These are phyloP conservation scores for Macroramphosus scolopax DNA, from an alignment of 2,797 vertebrate species.

Conservation along the genomic window DNA sequence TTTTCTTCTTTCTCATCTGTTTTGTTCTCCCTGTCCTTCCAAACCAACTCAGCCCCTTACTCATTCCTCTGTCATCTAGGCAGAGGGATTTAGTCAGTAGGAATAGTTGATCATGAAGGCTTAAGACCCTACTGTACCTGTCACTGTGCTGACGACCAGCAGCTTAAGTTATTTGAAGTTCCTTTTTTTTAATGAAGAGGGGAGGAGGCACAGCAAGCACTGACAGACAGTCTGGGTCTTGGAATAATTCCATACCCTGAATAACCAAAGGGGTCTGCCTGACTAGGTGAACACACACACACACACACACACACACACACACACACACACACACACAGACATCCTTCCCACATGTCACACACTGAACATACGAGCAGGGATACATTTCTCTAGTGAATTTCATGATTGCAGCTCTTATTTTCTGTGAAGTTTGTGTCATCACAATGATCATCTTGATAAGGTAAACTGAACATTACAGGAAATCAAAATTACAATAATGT, in stretches of 20 bases:
- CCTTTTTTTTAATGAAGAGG: conserved; percentile 65
- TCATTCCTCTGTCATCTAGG: conserved; percentile 44
- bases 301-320: conserved; percentile 5
- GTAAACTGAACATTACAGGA: too few species aligned
- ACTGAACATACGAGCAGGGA: conserved; percentile 52
- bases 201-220: conserved; percentile 52
- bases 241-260: conserved; percentile 77
- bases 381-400: too few species aligned
- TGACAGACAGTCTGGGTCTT: conserved; percentile 72
- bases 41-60: conserved; percentile 2
- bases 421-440: too few species aligned
- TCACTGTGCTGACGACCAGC: conserved; percentile 71
- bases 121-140: conserved; percentile 79
- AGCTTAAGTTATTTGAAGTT: conserved; percentile 80
- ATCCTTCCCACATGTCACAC: conserved; percentile 42
- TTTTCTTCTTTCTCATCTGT: conserved; percentile 11
- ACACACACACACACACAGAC: conserved; percentile 13
- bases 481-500: too few species aligned
- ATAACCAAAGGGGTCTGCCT: conserved; percentile 72
- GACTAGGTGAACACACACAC: conserved; percentile 61
- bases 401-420: too few species aligned
- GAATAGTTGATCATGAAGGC: conserved; percentile 76
- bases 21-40: conserved; percentile 3
- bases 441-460: too few species aligned
- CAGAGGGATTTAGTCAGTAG: conserved; percentile 71